Base-by-base conservation (phyloP, 1,140 invertebrate genomes). In the Drosophila miranda region DNA sequence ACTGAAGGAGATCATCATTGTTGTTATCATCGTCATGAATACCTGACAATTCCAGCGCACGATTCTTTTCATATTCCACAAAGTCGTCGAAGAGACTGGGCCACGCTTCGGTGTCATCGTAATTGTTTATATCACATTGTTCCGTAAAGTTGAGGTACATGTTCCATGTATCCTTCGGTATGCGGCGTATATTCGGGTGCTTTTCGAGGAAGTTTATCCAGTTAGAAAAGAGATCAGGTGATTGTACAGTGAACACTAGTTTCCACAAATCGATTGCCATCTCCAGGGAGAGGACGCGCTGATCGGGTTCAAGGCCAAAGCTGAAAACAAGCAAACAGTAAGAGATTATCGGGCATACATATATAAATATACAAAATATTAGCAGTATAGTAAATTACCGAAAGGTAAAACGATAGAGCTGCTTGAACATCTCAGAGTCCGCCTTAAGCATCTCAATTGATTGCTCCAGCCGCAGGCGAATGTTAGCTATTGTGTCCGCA, bases 71-170 rank as follows among this genome's bases (percentile, higher is more conserved):
- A 91, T 95, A 97, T 88, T 99, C 98, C n/a, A 99, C 98, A 94
- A 99, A 99, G 92, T 99, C 98, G 93, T 99, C 98, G 92, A 99
- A 98, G 49, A 99, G 94, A 92, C 97, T 98, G 61, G 98, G 98
- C 98, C 98, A 99, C 38, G 98, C 98, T 92, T 99, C 98, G 54
- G 97, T 96, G 90, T 99, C 98, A 92, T 99, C 97, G 86, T 99
- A 99, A 75, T 94, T 95, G 86, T 95, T 96, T 81, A 99, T 94
- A 94, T 99, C 97, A 92, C 97, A 95, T 88, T 96, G 95, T 92
- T 99, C 97, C 74, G 95, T 94, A 92, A 99, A 98, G 91, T 98
- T 98, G 70, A 98, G 93, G 93, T 98, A 99, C 98, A 99, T 98
- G 91, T 98, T 97, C 98, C 98, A 99, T 46, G 98, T 99, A 91